Evolutionary conservation across 2,113 vertebrate genomes (phyloP).

Genomic region (Hoplias malabaricus): DNA sequence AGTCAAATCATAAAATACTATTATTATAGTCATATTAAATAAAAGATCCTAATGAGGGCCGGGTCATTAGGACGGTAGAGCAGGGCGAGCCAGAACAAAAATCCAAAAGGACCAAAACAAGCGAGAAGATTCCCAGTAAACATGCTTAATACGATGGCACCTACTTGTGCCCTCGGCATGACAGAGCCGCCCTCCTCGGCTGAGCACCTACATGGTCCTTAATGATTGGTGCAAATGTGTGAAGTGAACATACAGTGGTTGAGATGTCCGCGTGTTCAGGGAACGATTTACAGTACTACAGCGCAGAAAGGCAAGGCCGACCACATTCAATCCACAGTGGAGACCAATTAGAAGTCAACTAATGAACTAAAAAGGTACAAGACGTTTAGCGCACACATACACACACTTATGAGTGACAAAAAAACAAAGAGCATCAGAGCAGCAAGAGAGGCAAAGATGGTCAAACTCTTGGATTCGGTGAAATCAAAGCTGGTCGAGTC

Average conservation of each 20-base stretch:
- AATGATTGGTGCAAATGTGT: neutral
- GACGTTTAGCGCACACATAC: neutral
- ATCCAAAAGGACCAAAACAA: neutral
- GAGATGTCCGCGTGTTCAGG: neutral
- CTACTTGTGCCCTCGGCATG: too few species aligned
- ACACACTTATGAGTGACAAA: neutral
- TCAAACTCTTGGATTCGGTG: neutral
- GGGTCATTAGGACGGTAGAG: neutral
- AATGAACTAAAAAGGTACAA: neutral
- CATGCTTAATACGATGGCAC: neutral
- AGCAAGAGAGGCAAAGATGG: neutral
- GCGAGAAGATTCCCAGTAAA: neutral
- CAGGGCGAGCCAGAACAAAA: neutral
- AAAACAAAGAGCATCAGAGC: neutral
- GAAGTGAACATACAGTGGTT: slow-evolving; percentile 10
- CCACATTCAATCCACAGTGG: neutral
- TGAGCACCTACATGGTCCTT: neutral
- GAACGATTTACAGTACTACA: neutral
- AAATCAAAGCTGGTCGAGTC: neutral
- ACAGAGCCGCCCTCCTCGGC: neutral
- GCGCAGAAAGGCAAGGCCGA: neutral
- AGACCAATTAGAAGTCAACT: neutral
- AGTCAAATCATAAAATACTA: neutral
- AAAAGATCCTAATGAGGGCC: neutral
- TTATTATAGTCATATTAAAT: neutral